Evolutionary conservation across 2,888 invertebrate genomes (phyloP), one percentile per base, ranked within the genome.

Genomic region (Tachystola acroxantha): DNA sequence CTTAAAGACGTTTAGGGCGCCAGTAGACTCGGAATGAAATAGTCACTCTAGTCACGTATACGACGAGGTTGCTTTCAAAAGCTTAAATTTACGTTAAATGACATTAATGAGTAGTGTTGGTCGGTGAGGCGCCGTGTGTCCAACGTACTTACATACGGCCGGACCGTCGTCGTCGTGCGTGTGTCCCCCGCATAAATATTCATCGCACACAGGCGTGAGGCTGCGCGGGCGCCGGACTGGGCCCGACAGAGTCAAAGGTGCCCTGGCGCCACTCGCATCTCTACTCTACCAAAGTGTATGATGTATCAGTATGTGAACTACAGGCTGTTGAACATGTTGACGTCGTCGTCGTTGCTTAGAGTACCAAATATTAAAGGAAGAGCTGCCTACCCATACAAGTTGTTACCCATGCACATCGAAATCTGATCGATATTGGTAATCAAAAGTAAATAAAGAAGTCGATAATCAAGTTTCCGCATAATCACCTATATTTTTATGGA

Each of bases 11-110:
- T 54, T n/a, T 53, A 58, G 53, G 53, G 53, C 64, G 68, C 66
- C 72, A 65, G 60, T 57, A 53, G 74, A 77, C 73, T 78, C 45
- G 41, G 57, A 78, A 77, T 66, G 54, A 66, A 64, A 46, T 41
- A 32, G 45, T 53, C 43, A 49, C 49, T 49, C 51, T 50, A 81
- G 66, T 76, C 81, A 81, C 78, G 80, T 81, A n/a, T 42, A 45
- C 46, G 45, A 52, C 57, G 65, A 76, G 65, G 68, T 63, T 68
- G 59, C 70, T 79, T 81, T 78, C 70, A 74, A 75, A 76, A 76
- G 68, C 69, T 78, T 70, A 73, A 74, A 73, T 74, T 74, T 71
- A 72, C 70, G 64, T 60, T 70, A 73, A 75, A 67, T 51, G 69
- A 73, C 77, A 75, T 71, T 78, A 80, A 78, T 78, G 73, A 76